phyloP scores from a whole-genome alignment of 2,113 vertebrate genomes.

The Chroicocephalus ridibundus region DNA sequence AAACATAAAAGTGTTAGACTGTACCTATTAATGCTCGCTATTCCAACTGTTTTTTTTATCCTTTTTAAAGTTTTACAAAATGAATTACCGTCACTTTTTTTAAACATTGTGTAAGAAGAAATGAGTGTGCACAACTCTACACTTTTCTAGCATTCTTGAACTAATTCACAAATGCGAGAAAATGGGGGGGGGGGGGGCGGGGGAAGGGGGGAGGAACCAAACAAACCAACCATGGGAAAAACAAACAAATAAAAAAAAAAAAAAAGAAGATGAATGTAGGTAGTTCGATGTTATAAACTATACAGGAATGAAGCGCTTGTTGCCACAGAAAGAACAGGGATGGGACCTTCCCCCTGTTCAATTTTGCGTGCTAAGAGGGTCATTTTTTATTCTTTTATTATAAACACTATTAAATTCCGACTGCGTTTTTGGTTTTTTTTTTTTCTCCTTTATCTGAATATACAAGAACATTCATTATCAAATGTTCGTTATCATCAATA shows the following conservation, averaged over 20 bases:
- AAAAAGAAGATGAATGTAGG: slow-evolving; percentile 74
- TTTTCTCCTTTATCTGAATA: slow-evolving; percentile 83
- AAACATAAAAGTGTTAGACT: slow-evolving; percentile 76
- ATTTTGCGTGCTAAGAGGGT: slow-evolving; percentile 86
- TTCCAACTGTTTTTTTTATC: slow-evolving; percentile 74
- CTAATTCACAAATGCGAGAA: slow-evolving; percentile 89
- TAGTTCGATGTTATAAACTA: slow-evolving; percentile 78
- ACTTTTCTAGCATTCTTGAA: slow-evolving; percentile 89
- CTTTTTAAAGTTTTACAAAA: slow-evolving; percentile 82
- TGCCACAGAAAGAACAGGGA: slow-evolving; percentile 75
- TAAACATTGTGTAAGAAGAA: slow-evolving; percentile 81
- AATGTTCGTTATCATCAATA: slow-evolving; percentile 83
- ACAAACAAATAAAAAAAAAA: slow-evolving; percentile 41
- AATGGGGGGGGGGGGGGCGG: slow-evolving; percentile 31
- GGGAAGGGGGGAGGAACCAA: not conserved
- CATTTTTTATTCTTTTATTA: slow-evolving; percentile 77
- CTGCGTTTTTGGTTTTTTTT: slow-evolving; percentile 84
- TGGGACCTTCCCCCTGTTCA: slow-evolving; percentile 50
- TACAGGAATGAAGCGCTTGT: slow-evolving; percentile 73
- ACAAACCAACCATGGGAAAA: not conserved
- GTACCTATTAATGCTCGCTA: slow-evolving; percentile 80
- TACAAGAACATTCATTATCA: slow-evolving; percentile 86
- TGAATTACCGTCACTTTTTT: slow-evolving; percentile 79
- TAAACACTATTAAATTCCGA: slow-evolving; percentile 88
- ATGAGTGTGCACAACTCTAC: slow-evolving; percentile 90